Conservation (phyloP, 2,797 vertebrate species). For the Perodicticus potto region DNA sequence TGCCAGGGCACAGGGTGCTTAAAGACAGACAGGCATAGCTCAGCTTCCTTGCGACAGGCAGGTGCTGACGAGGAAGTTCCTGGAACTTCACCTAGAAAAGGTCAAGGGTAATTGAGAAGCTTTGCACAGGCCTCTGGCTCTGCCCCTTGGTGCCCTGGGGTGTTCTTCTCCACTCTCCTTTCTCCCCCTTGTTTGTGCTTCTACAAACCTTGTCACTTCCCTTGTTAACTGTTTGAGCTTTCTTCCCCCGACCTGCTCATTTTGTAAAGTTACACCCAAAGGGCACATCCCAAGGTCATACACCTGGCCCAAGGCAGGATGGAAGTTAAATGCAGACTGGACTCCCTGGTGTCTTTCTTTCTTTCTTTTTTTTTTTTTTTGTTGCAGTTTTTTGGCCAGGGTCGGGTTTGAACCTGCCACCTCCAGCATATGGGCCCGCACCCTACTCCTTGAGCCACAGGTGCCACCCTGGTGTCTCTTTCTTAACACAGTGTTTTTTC, state of each 20-base stretch:
- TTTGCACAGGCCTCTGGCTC: neutral
- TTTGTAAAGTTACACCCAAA: neutral
- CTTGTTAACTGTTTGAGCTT: neutral
- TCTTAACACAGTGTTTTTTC: neutral
- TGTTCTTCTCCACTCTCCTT: neutral
- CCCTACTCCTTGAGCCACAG: too few species aligned
- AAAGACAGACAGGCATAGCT: rapidly evolving
- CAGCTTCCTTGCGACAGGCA: rapidly evolving
- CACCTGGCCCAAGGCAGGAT: rapidly evolving
- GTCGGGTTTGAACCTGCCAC: too few species aligned
- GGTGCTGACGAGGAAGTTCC: neutral
- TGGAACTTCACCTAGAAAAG: neutral
- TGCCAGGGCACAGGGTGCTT: rapidly evolving
- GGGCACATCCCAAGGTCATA: neutral
- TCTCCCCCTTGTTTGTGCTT: neutral
- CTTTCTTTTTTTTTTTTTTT: too few species aligned
- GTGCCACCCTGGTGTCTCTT: neutral
- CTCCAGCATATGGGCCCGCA: too few species aligned
- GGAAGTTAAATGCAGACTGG: neutral
- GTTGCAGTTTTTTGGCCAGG: too few species aligned
- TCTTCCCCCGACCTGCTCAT: neutral
- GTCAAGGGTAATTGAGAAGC: rapidly evolving
- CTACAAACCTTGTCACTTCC: neutral
- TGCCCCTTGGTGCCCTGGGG: neutral
- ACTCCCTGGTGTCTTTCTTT: neutral